Evolutionary conservation across 2,113 vertebrate species (phyloP), one percentile per base, ranked within the genome.

Genomic region (Tretioscincus oriximinensis): DNA sequence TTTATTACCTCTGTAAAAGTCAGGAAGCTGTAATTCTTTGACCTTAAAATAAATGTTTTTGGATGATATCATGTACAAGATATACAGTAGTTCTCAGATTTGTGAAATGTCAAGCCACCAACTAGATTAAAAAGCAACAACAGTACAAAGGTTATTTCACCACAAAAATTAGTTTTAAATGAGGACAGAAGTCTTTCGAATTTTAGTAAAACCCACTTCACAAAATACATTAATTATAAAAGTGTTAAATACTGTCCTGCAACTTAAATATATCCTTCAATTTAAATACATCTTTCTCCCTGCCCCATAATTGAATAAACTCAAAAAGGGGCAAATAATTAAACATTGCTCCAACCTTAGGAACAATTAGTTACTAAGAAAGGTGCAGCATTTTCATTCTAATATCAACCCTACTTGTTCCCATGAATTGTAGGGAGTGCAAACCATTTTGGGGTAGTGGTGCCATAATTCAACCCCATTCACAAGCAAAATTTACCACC

Each of bases 1-100:
- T 79, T 35, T 78, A 80, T 76, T 85, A 80, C 2, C 5, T 1
- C 21, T 76, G 74, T 70, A 77, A 76, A 71, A 69, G 73, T 77
- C 81, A 82, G 21, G 24, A 82, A 76, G 22, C 20, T 29, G 11
- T 31, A 35, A 61, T 72, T 49, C 41, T 54, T 61, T 76, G 73
- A 60, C 26, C 80, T 76, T 75, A 75, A 60, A 68, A 68, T 49
- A 66, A 74, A 68, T 61, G 35, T 69, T 61, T 47, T 79, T 76
- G n/a, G 22, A 71, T 63, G 68, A 63, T 76, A 68, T 31, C 28
- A 82, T 29, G 26, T 6, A 73, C 18, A 31, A 78, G 49, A 69
- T 45, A 47, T 28, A 64, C 29, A 64, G 8, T 60, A 67, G 41
- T 66, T 65, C 73, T 68, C 28, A 76, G 31, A 47, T 47, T 54